Percentiles rank a stretch among this genome's conserved stretches.
Evolutionary conservation across 2,888 invertebrate genomes (phyloP).

Genomic region (Volucella inflata): DNA sequence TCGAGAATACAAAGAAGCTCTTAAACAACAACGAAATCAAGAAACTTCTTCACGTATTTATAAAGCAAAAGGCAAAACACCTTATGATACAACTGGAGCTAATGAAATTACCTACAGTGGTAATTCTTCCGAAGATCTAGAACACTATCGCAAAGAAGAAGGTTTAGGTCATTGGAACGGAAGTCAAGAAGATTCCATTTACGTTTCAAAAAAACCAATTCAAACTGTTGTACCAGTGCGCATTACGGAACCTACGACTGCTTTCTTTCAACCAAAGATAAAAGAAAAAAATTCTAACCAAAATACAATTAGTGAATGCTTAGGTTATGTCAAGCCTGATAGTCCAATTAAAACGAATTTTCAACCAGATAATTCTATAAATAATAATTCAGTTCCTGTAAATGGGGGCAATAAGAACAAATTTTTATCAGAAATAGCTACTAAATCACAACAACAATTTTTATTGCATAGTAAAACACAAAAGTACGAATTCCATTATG

Average conservation of each 20-base stretch:
- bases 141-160: constrained; percentile 75
- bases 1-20: constrained; percentile 94
- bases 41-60: constrained; percentile 88
- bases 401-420: constrained; percentile 77
- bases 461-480: constrained; percentile 79
- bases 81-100: constrained; percentile 76
- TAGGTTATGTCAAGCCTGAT: constrained; percentile 84
- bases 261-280: constrained; percentile 56
- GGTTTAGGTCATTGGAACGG: constrained; percentile 30
- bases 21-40: constrained; percentile 92
- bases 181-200: constrained; percentile 79
- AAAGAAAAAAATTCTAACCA: constrained; percentile 58
- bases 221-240: constrained; percentile 93
- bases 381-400: constrained; percentile 79
- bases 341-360: constrained; percentile 82
- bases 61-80: constrained; percentile 85
- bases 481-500: constrained; percentile 76
- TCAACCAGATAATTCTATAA: constrained; percentile 75
- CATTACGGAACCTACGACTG: constrained; percentile 84
- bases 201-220: constrained; percentile 86
- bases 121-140: constrained; percentile 76
- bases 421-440: constrained; percentile 44
- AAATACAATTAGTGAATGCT: constrained; percentile 79
- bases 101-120: constrained; percentile 67
- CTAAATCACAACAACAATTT: constrained; percentile 82